These are phyloP conservation scores for Connochaetes taurinus DNA, from an alignment of 2,113 vertebrate genomes.

Conservation along the genomic window DNA sequence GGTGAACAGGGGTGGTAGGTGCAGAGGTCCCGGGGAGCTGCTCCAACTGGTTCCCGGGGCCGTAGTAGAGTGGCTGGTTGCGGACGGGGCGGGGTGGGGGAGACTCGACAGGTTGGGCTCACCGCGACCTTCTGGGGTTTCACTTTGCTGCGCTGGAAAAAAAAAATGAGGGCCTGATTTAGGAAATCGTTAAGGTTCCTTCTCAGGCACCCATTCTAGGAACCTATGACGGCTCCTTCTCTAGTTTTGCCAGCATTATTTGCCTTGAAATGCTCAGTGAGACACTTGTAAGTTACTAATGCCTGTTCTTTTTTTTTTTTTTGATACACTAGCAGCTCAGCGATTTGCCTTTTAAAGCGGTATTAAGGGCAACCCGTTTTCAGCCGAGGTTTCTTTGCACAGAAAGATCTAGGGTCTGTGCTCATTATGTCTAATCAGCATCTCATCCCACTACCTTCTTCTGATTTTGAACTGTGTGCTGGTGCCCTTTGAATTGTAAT, in stretches of 20 bases:
- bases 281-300: neutral
- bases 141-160: neutral
- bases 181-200: neutral
- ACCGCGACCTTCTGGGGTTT: neutral
- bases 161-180: neutral
- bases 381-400: neutral
- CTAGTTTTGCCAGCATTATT: neutral
- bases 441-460: neutral
- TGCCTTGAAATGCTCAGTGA: conserved; percentile 16
- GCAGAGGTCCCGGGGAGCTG: neutral
- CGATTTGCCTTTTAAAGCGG: conserved; percentile 10
- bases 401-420: neutral
- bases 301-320: neutral
- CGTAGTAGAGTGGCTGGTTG: rapidly evolving
- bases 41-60: neutral
- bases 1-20: neutral
- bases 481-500: neutral
- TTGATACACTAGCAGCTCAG: neutral
- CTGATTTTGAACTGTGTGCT: neutral
- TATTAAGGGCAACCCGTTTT: neutral
- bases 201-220: neutral
- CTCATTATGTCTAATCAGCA: neutral
- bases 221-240: neutral
- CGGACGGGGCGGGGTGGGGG: neutral
- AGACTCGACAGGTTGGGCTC: neutral